These are phyloP conservation scores for Cydia strobilella DNA, from an alignment of 1,140 invertebrate genomes.

Conservation along the genomic window DNA sequence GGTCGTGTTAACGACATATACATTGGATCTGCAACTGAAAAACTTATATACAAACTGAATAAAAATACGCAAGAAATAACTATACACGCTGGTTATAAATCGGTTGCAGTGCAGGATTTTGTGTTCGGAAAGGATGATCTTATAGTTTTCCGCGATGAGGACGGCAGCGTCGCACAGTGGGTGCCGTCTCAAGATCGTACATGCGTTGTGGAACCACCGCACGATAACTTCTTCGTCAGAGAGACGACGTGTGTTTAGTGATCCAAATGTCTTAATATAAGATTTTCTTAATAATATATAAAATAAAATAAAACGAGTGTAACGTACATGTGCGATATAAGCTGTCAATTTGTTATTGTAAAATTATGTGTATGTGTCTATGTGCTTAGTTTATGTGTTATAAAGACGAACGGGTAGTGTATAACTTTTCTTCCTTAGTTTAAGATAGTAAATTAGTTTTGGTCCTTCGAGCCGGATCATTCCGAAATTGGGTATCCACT, in stretches of 20 bases:
- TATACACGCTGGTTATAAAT: not conserved
- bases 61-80: not conserved
- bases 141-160: not conserved
- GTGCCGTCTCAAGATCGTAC: not conserved
- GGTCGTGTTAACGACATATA: not conserved
- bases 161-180: not conserved
- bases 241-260: not conserved
- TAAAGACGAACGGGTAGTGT: no score
- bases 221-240: not conserved
- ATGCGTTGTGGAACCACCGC: not conserved
- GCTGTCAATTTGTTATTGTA: no score
- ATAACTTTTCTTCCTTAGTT: no score
- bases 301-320: no score
- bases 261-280: no score
- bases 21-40: conserved; percentile 5
- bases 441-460: conserved; percentile 1
- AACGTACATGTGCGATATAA: no score
- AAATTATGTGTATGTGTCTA: no score
- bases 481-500: not conserved
- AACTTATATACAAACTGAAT: conserved; percentile 7
- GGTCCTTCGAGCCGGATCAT: no score
- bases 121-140: not conserved
- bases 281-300: no score
- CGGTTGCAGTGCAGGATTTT: not conserved
- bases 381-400: no score